Conservation (phyloP, 2,113 vertebrate genomes). For the Microcebus jonahi region DNA sequence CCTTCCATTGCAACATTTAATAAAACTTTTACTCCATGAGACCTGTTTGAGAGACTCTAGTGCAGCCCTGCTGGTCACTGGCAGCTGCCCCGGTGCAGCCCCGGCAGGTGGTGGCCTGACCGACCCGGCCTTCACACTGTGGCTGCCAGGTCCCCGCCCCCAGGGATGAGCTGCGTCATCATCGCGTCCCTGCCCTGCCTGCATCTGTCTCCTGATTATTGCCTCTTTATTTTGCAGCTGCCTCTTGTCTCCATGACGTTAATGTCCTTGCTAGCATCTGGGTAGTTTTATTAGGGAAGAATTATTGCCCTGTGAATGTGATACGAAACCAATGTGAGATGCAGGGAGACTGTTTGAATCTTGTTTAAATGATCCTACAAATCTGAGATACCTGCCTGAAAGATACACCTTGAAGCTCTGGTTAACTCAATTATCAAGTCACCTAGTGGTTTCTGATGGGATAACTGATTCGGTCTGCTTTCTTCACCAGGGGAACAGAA, state of each 20-base stretch:
- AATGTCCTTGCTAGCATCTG: background rate
- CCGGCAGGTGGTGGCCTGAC: no score
- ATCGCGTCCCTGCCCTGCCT: rapidly evolving
- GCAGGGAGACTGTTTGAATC: background rate
- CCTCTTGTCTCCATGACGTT: background rate
- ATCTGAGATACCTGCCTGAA: background rate
- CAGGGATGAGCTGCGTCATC: background rate
- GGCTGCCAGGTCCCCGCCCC: background rate
- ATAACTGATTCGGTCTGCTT: background rate
- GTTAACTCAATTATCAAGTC: background rate
- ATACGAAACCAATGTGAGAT: background rate
- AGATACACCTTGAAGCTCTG: background rate
- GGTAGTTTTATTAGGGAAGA: background rate
- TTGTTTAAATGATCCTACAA: background rate
- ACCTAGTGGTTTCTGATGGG: background rate
- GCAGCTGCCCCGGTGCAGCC: no score
- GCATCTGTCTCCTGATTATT: background rate
- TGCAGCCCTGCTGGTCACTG: background rate
- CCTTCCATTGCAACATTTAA: background rate
- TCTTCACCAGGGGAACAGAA: background rate
- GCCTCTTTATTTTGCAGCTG: background rate
- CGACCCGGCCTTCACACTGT: background rate
- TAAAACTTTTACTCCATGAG: background rate
- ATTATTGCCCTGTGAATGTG: background rate
- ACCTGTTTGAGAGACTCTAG: background rate